Percentiles rank a stretch among this genome's conserved stretches.
Conservation (phyloP, 1,140 invertebrate species). For the Drosophila ironensis region DNA sequence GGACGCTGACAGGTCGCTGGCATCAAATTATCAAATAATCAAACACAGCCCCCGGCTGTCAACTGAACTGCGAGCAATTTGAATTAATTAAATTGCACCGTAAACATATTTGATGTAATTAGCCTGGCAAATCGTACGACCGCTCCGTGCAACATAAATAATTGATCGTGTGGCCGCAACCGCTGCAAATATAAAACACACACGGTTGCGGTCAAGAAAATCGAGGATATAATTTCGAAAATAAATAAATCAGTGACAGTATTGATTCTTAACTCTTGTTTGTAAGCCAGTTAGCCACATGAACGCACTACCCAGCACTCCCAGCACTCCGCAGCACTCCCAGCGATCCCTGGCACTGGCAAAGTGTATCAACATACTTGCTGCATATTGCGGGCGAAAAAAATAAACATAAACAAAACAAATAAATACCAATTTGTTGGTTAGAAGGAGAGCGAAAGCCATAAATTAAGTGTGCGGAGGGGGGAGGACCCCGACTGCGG, state of each 20-base stretch:
- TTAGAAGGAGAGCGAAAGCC: not conserved
- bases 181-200: too few relatives aligned
- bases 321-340: too few relatives aligned
- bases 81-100: constrained; percentile 35
- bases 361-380: too few relatives aligned
- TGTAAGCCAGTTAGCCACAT: too few relatives aligned
- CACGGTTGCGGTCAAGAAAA: too few relatives aligned
- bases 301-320: too few relatives aligned
- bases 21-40: constrained; percentile 20
- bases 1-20: constrained; percentile 14
- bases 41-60: not conserved
- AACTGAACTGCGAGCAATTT: constrained; percentile 10
- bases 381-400: not conserved
- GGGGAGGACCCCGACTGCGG: not conserved
- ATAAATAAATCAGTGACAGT: too few relatives aligned
- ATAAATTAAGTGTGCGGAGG: constrained; percentile 38
- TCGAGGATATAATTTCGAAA: too few relatives aligned
- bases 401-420: constrained; percentile 11
- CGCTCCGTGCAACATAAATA: constrained; percentile 9
- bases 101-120: constrained; percentile 42
- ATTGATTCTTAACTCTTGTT: too few relatives aligned
- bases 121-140: constrained; percentile 15
- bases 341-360: too few relatives aligned
- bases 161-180: not conserved
- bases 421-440: constrained; percentile 19